Evolutionary conservation across 2,113 vertebrate species (phyloP).

Genomic region (Solea solea): DNA sequence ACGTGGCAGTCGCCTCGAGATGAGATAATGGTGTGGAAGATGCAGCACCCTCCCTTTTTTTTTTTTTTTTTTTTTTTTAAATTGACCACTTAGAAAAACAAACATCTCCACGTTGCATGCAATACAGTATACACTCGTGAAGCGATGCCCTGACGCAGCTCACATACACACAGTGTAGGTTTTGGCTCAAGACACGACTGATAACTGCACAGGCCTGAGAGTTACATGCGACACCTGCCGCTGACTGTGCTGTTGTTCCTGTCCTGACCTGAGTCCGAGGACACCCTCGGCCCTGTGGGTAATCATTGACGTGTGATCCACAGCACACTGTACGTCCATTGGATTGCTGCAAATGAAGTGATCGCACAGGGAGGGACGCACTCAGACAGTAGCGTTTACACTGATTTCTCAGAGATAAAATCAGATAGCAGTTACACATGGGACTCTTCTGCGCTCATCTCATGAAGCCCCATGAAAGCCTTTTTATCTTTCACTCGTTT

Average conservation of each 20-base stretch:
- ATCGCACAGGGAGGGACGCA: conserved; percentile 3
- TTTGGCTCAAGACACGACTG: conserved; percentile 38
- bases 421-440: background rate
- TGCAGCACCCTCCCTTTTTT: background rate
- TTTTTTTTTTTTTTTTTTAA: background rate
- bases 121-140: conserved; percentile 10
- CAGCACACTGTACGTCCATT: conserved; percentile 58
- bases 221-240: conserved; percentile 53
- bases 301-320: conserved; percentile 78
- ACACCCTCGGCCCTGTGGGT: conserved; percentile 65
- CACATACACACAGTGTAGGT: conserved; percentile 25
- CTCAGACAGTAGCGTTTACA: conserved; percentile 3
- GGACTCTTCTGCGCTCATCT: background rate
- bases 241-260: conserved; percentile 16
- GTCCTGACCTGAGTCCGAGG: conserved; percentile 72
- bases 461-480: background rate
- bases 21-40: conserved; percentile 8
- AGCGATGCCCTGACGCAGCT: conserved; percentile 3
- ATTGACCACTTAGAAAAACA: background rate
- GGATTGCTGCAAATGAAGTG: conserved; percentile 48
- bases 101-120: background rate
- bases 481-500: conserved; percentile 8
- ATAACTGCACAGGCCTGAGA: conserved; percentile 31
- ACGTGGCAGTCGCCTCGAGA: conserved; percentile 1
- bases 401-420: conserved; percentile 20